phyloP scores from a whole-genome alignment of 2,113 vertebrate genomes.

The Rana temporaria region DNA sequence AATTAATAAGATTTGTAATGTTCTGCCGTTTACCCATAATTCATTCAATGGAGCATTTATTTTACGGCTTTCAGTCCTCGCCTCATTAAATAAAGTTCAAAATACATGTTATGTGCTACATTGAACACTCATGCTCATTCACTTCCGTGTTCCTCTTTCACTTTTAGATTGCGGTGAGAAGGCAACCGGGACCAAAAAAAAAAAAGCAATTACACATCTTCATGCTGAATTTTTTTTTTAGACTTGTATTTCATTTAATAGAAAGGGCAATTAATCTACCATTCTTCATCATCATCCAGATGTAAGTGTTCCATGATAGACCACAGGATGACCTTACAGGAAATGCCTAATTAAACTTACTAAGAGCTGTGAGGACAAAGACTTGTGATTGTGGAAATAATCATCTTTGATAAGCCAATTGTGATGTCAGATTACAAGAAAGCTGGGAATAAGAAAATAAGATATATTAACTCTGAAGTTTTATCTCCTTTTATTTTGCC shows the following conservation, averaged over 20 bases:
- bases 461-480: too few species aligned
- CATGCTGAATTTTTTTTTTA: slow-evolving; percentile 78
- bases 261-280: slow-evolving; percentile 86
- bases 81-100: slow-evolving; percentile 88
- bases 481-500: too few species aligned
- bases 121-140: slow-evolving; percentile 80
- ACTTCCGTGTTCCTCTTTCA: slow-evolving; percentile 67
- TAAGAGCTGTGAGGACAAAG: slow-evolving; percentile 71
- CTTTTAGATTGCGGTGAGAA: slow-evolving; percentile 76
- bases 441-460: too few species aligned
- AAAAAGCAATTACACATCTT: slow-evolving; percentile 87
- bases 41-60: slow-evolving; percentile 78
- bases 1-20: slow-evolving; percentile 80
- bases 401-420: slow-evolving; percentile 64
- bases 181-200: slow-evolving; percentile 71
- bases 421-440: slow-evolving; percentile 38
- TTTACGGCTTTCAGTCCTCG: slow-evolving; percentile 84
- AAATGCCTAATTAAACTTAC: slow-evolving; percentile 87
- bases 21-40: slow-evolving; percentile 75
- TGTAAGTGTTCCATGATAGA: slow-evolving; percentile 83
- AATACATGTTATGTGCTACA: slow-evolving; percentile 81
- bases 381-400: slow-evolving; percentile 65
- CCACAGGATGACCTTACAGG: slow-evolving; percentile 79
- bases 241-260: slow-evolving; percentile 84
- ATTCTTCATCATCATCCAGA: slow-evolving; percentile 75